These are phyloP conservation scores for Phocides pigmalion DNA, from an alignment of 1,140 invertebrate species.

Conservation along the genomic window DNA sequence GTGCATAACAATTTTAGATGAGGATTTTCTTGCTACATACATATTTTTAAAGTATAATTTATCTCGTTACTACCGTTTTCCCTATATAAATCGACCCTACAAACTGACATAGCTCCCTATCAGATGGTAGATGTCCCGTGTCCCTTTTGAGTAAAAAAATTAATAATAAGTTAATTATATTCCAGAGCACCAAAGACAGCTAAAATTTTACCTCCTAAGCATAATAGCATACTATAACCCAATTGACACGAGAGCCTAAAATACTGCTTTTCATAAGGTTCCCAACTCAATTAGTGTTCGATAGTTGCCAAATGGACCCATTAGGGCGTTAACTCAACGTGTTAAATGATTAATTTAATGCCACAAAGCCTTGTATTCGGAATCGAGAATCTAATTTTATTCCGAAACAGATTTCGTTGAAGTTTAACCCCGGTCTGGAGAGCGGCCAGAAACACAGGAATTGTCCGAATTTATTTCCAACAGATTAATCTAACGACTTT, in stretches of 20 bases:
- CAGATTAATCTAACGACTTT: too few relatives aligned
- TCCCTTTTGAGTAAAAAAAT: too few relatives aligned
- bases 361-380: neutral
- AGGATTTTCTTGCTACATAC: too few relatives aligned
- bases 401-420: conserved; percentile 17
- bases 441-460: neutral
- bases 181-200: too few relatives aligned
- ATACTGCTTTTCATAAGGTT: conserved; percentile 4
- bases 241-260: neutral
- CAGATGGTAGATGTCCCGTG: too few relatives aligned
- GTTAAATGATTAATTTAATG: conserved; percentile 15
- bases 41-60: too few relatives aligned
- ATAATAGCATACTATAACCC: neutral
- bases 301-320: conserved; percentile 20
- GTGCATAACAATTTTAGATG: too few relatives aligned
- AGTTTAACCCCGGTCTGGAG: neutral
- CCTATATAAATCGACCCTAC: too few relatives aligned
- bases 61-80: too few relatives aligned
- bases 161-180: too few relatives aligned
- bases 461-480: conserved; percentile 10
- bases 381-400: conserved; percentile 20
- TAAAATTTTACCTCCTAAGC: neutral
- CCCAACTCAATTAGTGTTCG: conserved; percentile 1
- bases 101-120: too few relatives aligned
- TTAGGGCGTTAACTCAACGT: conserved; percentile 4